Evolutionary conservation across 2,888 invertebrate genomes (phyloP).

Genomic region (Dryadula phaetusa): DNA sequence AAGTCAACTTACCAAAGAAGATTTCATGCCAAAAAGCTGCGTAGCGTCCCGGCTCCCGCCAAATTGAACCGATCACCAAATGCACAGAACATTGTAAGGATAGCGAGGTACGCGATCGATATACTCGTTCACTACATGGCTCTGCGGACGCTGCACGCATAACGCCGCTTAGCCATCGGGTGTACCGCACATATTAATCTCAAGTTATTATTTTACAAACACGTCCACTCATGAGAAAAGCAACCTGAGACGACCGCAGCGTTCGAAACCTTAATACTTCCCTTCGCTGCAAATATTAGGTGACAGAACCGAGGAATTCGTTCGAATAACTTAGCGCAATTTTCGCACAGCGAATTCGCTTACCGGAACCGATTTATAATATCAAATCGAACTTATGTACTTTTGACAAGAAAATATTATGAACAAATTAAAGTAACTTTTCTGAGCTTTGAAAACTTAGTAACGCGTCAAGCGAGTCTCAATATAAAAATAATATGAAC

Average conservation of each 20-base stretch:
- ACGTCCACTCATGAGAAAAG: conserved; percentile 84
- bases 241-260: conserved; percentile 83
- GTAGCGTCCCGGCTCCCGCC: conserved; percentile 70
- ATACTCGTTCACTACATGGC: conserved; percentile 70
- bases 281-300: conserved; percentile 82
- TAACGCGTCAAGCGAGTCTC: conserved; percentile 76
- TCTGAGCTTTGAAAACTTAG: conserved; percentile 51
- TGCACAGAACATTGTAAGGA: conserved; percentile 68
- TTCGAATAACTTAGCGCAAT: conserved; percentile 65
- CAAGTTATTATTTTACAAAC: conserved; percentile 83
- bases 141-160: conserved; percentile 64
- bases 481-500: conserved; percentile 78
- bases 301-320: conserved; percentile 75
- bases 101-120: conserved; percentile 76
- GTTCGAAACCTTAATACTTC: conserved; percentile 84
- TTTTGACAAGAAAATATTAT: conserved; percentile 2
- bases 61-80: conserved; percentile 72
- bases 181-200: conserved; percentile 78
- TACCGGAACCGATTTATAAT: conserved; percentile 24
- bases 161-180: conserved; percentile 66
- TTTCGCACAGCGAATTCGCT: conserved; percentile 59
- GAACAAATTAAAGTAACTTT: neutral
- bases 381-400: conserved; percentile 16
- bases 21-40: conserved; percentile 50
- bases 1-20: conserved; percentile 47